Conservation (phyloP, 2,113 vertebrate species). For the Cranoglanis bouderius region DNA sequence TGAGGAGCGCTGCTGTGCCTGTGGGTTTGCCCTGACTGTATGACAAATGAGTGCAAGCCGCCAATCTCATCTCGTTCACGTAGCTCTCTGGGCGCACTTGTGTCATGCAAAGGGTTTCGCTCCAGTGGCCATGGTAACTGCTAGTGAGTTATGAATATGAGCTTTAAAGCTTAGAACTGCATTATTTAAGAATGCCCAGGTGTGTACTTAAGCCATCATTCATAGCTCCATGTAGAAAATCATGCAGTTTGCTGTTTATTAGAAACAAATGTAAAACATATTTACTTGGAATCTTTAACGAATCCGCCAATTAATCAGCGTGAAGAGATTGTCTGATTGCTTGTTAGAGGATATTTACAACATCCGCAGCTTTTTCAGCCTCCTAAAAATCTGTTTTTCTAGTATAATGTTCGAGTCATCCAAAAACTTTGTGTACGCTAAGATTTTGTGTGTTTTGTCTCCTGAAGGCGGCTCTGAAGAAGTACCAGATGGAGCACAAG, state of each 20-base stretch:
- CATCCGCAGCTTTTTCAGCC: neutral
- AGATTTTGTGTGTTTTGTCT: conserved; percentile 37
- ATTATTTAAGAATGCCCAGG: neutral
- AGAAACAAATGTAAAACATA: neutral
- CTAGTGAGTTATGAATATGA: neutral
- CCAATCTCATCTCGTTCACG: conserved; percentile 32
- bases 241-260: neutral
- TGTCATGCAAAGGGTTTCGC: conserved; percentile 16
- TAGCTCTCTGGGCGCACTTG: conserved; percentile 29
- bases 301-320: neutral
- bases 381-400: neutral
- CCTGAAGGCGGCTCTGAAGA: conserved; percentile 92
- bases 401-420: neutral
- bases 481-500: conserved; percentile 95
- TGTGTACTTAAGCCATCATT: neutral
- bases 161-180: neutral
- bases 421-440: conserved; percentile 17
- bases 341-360: neutral
- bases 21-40: neutral
- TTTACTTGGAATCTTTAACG: neutral
- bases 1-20: neutral
- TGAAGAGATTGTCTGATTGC: neutral
- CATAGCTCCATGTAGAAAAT: neutral
- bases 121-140: conserved; percentile 35
- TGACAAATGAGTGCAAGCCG: conserved; percentile 37